Evolutionary conservation across 2,888 invertebrate species (phyloP).

Genomic region (Chromoteleia sp.): DNA sequence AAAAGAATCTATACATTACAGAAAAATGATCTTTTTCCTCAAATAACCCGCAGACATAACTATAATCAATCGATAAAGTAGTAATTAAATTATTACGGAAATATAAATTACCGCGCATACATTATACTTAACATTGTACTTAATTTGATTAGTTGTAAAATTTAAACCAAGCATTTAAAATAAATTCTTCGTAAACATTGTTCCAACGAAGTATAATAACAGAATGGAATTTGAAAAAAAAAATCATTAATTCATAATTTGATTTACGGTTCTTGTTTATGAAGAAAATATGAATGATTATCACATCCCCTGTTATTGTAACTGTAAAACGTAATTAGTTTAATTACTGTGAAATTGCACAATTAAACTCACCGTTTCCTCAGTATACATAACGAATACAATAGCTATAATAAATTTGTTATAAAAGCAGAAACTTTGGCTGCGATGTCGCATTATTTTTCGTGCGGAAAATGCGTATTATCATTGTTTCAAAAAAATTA

Average conservation of each 20-base stretch:
- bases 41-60: no score
- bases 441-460: constrained; percentile 3
- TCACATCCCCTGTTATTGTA: constrained; percentile 34
- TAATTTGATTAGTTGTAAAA: neutral
- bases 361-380: constrained; percentile 39
- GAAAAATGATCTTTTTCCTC: no score
- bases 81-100: no score
- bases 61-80: no score
- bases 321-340: constrained; percentile 50
- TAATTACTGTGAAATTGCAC: constrained; percentile 43
- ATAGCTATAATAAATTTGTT: constrained; percentile 31
- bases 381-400: constrained; percentile 34
- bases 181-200: no score
- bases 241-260: constrained; percentile 26
- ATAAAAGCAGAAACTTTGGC: neutral
- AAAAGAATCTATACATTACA: no score
- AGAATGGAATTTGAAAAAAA: constrained; percentile 28
- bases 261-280: constrained; percentile 22
- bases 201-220: constrained; percentile 13
- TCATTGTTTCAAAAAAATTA: constrained; percentile 2
- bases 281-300: constrained; percentile 47
- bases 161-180: no score
- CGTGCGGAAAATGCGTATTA: no score
- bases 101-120: no score
- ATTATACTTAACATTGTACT: no score